A percentile compares a stretch with the other conserved stretches of the same genome.
These are phyloP conservation scores for Gadopsis bispinosus DNA, from an alignment of 2,797 vertebrate species.

Conservation along the genomic window DNA sequence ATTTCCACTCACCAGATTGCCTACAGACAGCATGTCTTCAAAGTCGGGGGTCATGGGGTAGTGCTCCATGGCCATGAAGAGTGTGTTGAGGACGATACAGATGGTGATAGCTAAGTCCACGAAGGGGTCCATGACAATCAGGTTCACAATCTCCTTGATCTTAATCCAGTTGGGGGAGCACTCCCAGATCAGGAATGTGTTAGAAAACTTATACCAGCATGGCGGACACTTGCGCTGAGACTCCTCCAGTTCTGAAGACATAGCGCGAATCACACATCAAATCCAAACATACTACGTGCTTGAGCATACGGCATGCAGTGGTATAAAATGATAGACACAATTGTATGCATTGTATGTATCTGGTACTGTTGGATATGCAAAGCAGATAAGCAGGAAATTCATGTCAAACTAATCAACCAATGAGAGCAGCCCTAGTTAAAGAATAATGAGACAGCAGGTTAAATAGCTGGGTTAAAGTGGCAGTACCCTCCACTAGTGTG, in stretches of 20 bases:
- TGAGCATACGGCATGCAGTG: conserved; percentile 78
- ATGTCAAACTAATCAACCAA: conserved; percentile 83
- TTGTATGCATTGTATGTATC: conserved; percentile 85
- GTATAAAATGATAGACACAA: conserved; percentile 74
- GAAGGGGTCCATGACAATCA: conserved; percentile 98
- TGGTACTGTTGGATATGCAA: conserved; percentile 84
- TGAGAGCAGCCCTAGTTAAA: conserved; percentile 82
- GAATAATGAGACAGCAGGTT: conserved; percentile 82
- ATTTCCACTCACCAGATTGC: conserved; percentile 93
- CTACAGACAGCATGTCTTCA: conserved; percentile 91
- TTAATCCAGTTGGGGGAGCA: conserved; percentile 93
- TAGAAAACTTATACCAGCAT: conserved; percentile 99
- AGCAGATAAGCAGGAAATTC: conserved; percentile 85
- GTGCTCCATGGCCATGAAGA: conserved; percentile 99
- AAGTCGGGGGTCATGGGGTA: conserved; percentile 96
- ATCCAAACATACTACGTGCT: conserved; percentile 67
- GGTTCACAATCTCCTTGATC: conserved; percentile 96
- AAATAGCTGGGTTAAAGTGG: conserved; percentile 83
- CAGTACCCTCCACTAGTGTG: conserved; percentile 97
- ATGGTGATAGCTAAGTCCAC: conserved; percentile 99
- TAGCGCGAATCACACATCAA: conserved; percentile 76
- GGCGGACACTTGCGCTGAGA: conserved; percentile 98
- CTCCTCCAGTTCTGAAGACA: conserved; percentile 94
- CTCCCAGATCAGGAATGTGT: conserved; percentile 98
- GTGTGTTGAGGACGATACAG: conserved; percentile 98